Evolutionary conservation across 2,888 invertebrate species (phyloP).

Genomic region (Margaritifera margaritifera): DNA sequence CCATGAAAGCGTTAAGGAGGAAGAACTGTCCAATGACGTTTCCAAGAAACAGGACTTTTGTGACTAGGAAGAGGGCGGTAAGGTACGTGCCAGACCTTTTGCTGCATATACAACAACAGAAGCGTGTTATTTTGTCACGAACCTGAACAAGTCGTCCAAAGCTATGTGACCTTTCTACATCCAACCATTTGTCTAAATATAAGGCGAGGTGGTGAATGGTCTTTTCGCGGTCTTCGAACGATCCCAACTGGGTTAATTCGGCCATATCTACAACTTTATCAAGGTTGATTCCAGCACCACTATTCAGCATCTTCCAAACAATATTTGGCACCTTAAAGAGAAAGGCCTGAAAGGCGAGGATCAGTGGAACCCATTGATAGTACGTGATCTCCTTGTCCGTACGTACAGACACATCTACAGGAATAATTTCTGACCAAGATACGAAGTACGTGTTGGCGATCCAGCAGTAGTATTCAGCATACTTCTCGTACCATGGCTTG

Average conservation of each 20-base stretch:
- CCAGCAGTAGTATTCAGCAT: slow-evolving; percentile 60
- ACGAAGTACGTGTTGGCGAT: slow-evolving; percentile 60
- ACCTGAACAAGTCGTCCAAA: slow-evolving; percentile 54
- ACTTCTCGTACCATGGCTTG: slow-evolving; percentile 51
- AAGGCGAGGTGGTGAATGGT: slow-evolving; percentile 50
- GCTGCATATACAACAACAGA: slow-evolving; percentile 60
- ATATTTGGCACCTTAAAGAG: slow-evolving; percentile 58
- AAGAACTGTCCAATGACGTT: slow-evolving; percentile 69
- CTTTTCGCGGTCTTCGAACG: slow-evolving; percentile 51
- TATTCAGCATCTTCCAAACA: slow-evolving; percentile 51
- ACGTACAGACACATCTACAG: slow-evolving; percentile 41
- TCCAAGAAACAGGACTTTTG: slow-evolving; percentile 61
- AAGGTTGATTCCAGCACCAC: slow-evolving; percentile 55
- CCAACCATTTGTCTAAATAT: slow-evolving; percentile 61
- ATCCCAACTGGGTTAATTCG: slow-evolving; percentile 55
- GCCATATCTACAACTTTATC: slow-evolving; percentile 60
- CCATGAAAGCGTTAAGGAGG: slow-evolving; percentile 64
- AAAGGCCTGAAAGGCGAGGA: slow-evolving; percentile 55
- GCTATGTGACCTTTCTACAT: slow-evolving; percentile 55
- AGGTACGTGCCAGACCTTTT: slow-evolving; percentile 65
- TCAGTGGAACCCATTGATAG: slow-evolving; percentile 61
- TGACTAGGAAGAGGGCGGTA: slow-evolving; percentile 61
- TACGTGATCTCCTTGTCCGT: slow-evolving; percentile 54
- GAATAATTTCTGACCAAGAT: slow-evolving; percentile 49
- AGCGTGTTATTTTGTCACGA: slow-evolving; percentile 50